Conservation (phyloP, 2,888 invertebrate species). For the Oscheius onirici region DNA sequence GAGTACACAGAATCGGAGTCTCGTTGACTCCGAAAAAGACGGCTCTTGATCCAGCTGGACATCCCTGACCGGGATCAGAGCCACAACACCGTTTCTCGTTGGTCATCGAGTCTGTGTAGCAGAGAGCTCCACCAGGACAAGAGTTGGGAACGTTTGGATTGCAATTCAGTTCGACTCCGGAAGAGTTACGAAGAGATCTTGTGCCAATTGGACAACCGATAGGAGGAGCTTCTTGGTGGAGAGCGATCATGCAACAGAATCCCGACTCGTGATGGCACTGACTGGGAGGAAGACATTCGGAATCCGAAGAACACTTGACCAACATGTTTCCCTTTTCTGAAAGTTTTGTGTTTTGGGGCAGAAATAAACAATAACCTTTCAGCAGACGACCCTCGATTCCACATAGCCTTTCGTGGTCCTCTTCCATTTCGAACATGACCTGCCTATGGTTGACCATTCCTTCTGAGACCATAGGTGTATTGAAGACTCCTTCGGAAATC, state of each 20-base stretch:
- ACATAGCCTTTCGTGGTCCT: constrained; percentile 34
- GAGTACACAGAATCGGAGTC: constrained; percentile 42
- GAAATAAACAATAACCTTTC: constrained; percentile 2
- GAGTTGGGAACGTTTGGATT: constrained; percentile 40
- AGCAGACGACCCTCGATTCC: constrained; percentile 34
- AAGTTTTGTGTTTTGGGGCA: not conserved
- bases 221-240: constrained; percentile 48
- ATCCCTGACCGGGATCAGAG: constrained; percentile 47
- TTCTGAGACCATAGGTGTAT: constrained; percentile 31
- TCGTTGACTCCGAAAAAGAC: constrained; percentile 29
- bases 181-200: constrained; percentile 30
- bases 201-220: constrained; percentile 43
- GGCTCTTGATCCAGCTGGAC: constrained; percentile 47
- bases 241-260: constrained; percentile 34
- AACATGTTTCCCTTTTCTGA: constrained; percentile 26
- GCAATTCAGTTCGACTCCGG: constrained; percentile 32
- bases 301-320: constrained; percentile 31
- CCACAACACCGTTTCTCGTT: constrained; percentile 56
- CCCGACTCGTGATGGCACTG: constrained; percentile 29
- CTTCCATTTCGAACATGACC: constrained; percentile 36
- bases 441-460: constrained; percentile 14
- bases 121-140: constrained; percentile 59
- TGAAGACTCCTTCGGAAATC: not conserved
- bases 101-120: constrained; percentile 52
- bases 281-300: constrained; percentile 35